A percentile compares a stretch with the other conserved stretches of the same genome.
These are phyloP conservation scores for Etia nguti DNA, from an alignment of 2,113 vertebrate species.

Conservation along the genomic window DNA sequence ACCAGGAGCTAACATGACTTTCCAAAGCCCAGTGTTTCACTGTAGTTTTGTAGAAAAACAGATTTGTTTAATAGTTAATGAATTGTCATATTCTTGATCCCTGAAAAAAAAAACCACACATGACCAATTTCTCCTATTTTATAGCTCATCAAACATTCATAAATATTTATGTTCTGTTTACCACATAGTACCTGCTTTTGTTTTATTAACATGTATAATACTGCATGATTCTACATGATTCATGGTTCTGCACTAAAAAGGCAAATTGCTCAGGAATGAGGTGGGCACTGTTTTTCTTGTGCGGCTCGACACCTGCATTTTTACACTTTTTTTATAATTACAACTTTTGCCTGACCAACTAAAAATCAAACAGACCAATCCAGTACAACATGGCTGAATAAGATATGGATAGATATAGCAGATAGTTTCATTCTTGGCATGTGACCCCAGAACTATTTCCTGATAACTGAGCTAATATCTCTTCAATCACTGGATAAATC, in stretches of 20 bases:
- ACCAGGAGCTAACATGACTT: not conserved
- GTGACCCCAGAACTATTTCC: not conserved
- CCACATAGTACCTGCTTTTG: not conserved
- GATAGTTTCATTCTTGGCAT: not conserved
- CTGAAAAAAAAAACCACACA: not conserved
- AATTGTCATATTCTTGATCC: not conserved
- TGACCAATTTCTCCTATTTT: not conserved
- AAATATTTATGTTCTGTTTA: constrained; percentile 40
- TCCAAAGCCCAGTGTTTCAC: not conserved
- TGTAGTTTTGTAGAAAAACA: not conserved
- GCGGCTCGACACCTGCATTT: not conserved
- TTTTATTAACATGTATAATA: not conserved
- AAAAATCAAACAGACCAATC: not conserved
- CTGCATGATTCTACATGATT: not conserved
- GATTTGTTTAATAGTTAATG: not conserved
- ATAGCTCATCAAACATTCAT: constrained; percentile 43
- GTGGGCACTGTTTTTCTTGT: not conserved
- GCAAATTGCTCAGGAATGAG: not conserved
- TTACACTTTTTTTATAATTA: not conserved
- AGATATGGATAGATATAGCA: not conserved
- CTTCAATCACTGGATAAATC: not conserved
- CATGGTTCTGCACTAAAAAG: not conserved
- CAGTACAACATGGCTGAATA: not conserved
- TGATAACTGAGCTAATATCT: constrained; percentile 7
- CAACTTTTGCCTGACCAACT: not conserved